Base-by-base conservation (phyloP, 2,888 invertebrate genomes). In the Oscheius myriophilus region DNA sequence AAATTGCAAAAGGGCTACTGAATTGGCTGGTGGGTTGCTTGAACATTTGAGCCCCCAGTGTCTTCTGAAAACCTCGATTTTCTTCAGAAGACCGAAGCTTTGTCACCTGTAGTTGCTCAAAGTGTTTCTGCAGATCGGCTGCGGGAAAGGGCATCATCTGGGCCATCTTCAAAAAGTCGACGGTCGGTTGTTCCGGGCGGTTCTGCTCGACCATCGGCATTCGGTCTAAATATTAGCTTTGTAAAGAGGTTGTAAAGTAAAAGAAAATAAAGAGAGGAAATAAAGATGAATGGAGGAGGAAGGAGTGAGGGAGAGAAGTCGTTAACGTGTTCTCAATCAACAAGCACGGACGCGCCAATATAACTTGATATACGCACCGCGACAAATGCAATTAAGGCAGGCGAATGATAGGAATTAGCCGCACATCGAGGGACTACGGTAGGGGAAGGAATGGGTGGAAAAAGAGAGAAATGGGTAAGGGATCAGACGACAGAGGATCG, bases 61-160 rank as follows among this genome's bases (percentile, higher is more conserved):
- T 51, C 41, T 63, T 63, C 52, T 52, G 18, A 41, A 52, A 59
- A 2, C 45, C 42, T 4, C 2, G 45, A 4, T 59, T 33, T 26
- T 57, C 14, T 3, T 7, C 2, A 18, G 16, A 21, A 9, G 16
- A 9, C 25, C 45, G 12, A n/a, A 55, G 39, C 9, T 12, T 11
- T 18, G 39, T 3, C 51, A 75, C 75, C 66, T 76, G 75, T 7
- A 77, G 45, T 59, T 77, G 77, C 42, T 77, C 77, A 61, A 77
- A 58, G 16, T 65, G 70, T 45, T 77, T 77, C 33, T 72, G 71
- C 12, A 72, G 58, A 33, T 75, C 73, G 4, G 70, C 23, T 23
- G 62, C 61, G 54, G 49, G 65, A 16, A 69, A 57, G 23, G 69
- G 61, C 21, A 70, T 62, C 57, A 75, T 53, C 33, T 72, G 74